Conservation (phyloP, 2,797 vertebrate genomes). For the Hozukius guyotensis region DNA sequence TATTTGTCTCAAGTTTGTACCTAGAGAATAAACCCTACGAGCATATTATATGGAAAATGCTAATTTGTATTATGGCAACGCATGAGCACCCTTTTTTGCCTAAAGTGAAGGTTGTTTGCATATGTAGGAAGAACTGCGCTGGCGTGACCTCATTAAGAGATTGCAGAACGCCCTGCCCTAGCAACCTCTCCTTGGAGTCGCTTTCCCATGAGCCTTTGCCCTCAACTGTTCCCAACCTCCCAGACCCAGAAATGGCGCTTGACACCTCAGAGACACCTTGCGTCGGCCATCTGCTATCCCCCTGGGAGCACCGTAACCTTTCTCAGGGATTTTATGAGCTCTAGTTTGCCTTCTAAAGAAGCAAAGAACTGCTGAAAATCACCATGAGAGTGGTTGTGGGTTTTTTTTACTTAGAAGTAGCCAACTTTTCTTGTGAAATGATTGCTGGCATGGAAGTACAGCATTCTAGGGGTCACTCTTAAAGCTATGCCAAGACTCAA, state of each 20-base stretch:
- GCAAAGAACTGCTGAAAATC: slow-evolving; percentile 8
- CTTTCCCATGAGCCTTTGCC: slow-evolving; percentile 73
- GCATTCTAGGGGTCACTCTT: neutral
- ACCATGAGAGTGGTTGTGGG: too few relatives aligned
- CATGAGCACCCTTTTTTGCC: neutral
- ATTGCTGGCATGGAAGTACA: neutral
- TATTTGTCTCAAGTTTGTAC: neutral
- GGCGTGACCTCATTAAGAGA: slow-evolving; percentile 68
- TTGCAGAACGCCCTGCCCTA: slow-evolving; percentile 43
- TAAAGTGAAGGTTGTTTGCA: slow-evolving; percentile 43
- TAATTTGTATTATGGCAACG: neutral
- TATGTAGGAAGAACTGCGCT: slow-evolving; percentile 19
- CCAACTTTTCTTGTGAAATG: neutral
- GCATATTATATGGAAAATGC: neutral
- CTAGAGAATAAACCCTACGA: neutral
- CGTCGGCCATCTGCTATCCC: slow-evolving; percentile 59
- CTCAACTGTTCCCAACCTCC: slow-evolving; percentile 54
- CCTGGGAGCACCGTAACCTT: slow-evolving; percentile 46
- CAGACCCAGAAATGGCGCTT: slow-evolving; percentile 44
- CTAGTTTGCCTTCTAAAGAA: slow-evolving; percentile 3
- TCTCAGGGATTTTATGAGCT: slow-evolving; percentile 31
- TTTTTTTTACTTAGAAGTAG: neutral
- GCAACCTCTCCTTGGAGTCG: slow-evolving; percentile 64
- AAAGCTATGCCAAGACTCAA: neutral
- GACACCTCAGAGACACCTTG: slow-evolving; percentile 60